phyloP scores from a whole-genome alignment of 2,888 invertebrate genomes.

The Sicus ferrugineus region DNA sequence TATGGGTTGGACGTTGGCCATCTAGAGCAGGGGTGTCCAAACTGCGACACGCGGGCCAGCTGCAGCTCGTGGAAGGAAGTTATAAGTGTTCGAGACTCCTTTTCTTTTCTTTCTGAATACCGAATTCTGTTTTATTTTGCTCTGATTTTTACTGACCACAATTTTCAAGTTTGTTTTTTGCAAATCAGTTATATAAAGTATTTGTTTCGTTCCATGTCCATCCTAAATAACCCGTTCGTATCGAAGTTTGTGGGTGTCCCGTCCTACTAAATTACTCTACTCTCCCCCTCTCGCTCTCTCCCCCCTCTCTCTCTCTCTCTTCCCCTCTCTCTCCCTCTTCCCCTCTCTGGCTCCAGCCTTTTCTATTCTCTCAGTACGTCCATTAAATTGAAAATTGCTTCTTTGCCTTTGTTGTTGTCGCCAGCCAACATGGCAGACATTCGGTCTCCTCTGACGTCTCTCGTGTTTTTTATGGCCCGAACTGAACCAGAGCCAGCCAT shows the following conservation, averaged over 20 bases:
- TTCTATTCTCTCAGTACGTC: too few relatives aligned
- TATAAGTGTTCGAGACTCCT: too few relatives aligned
- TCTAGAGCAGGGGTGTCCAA: too few relatives aligned
- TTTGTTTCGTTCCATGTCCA: not conserved
- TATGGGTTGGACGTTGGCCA: not conserved
- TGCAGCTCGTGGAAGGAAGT: too few relatives aligned
- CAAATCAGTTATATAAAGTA: not conserved
- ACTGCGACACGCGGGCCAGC: too few relatives aligned
- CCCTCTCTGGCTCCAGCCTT: not conserved
- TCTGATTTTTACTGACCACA: constrained; percentile 8
- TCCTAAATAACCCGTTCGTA: not conserved
- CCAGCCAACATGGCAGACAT: not conserved
- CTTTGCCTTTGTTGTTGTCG: constrained; percentile 1
- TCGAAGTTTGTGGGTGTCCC: too few relatives aligned
- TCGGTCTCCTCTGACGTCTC: not conserved
- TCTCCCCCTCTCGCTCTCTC: not conserved
- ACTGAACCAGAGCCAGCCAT: not conserved
- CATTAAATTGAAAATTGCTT: constrained; percentile 16
- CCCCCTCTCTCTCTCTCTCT: too few relatives aligned
- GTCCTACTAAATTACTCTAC: not conserved
- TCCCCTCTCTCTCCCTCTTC: not conserved
- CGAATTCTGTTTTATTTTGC: not conserved
- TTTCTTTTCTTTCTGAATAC: not conserved
- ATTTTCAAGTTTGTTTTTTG: not conserved
- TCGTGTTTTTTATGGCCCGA: not conserved